Conservation (phyloP, 2,113 vertebrate species). For the Sylvietta virens region DNA sequence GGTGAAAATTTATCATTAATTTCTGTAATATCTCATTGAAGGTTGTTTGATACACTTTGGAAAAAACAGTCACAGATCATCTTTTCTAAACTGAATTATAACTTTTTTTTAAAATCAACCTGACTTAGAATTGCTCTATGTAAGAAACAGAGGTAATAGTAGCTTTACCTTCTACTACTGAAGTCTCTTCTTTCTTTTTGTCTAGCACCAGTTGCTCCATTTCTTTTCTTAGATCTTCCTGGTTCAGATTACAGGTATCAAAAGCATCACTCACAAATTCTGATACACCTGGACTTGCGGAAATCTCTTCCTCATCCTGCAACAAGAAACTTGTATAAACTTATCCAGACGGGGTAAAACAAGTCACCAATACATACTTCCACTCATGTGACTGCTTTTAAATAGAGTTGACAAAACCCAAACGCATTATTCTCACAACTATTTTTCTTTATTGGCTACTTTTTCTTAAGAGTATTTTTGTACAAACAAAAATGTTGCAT, state of each 20-base stretch:
- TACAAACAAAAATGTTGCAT: not conserved
- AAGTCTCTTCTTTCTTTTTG: conserved; percentile 77
- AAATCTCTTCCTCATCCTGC: conserved; percentile 92
- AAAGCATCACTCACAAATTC: conserved; percentile 98
- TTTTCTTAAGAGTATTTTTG: not conserved
- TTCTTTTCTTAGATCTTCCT: conserved; percentile 94
- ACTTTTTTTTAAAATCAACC: not conserved
- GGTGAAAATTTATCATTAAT: not conserved
- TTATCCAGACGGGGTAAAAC: not conserved
- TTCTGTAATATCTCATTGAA: not conserved
- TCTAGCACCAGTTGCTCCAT: conserved; percentile 96
- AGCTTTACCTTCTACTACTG: conserved; percentile 76
- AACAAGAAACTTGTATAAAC: conserved; percentile 6
- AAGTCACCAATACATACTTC: not conserved
- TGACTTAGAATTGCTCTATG: not conserved
- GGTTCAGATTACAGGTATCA: conserved; percentile 83
- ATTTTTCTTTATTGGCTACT: not conserved
- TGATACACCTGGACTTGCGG: conserved; percentile 91
- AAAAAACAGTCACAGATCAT: not conserved
- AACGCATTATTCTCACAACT: not conserved
- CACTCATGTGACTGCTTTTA: not conserved
- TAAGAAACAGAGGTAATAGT: not conserved
- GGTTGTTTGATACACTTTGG: not conserved
- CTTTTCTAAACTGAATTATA: not conserved
- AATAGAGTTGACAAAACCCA: not conserved